Base-by-base conservation (phyloP, 2,113 vertebrate species). In the Nanorana parkeri region DNA sequence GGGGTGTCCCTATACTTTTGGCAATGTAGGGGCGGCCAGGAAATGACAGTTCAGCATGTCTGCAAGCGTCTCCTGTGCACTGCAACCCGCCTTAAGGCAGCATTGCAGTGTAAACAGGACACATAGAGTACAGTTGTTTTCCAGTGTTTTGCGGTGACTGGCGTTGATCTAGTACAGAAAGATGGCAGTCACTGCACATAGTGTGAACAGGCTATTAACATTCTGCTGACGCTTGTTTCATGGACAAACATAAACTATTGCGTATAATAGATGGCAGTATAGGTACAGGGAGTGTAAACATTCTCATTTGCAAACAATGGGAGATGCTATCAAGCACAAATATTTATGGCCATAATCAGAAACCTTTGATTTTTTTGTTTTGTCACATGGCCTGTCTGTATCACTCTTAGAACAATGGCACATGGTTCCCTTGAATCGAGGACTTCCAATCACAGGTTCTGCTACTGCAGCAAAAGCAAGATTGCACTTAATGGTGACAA, bases 331-430 rank as follows among this genome's bases (percentile, higher is more conserved):
- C 65, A 23, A 55, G 26, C 23, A 51, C 66, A 81, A 81, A 81
- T 56, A 81, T 74, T 47, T 74, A 81, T 81, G 65, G 66, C 23
- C 7, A 66, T 56, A 74, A 74, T 74, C 69, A 81, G 79, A n/a
- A 74, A 23, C 26, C 78, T 72, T 66, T 81, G 79, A 66, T 74
- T 81, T 74, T 81, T 26, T 81, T 21, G 28, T 32, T 63, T 74
- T 13, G n/a, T 56, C 61, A 66, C 24, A 32, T 69, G 60, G 68
- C n/a, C 64, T 81, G 51, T 74, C 73, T 81, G 72, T 65, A 72
- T 63, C 61, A 73, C 29, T 26, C n/a, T 41, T 17, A 8, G 3
- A 15, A 56, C 68, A 79, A 69, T 69, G 21, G 61, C 21, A 64
- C n/a, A 52, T 32, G 28, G 24, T 32, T 54, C 24, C 71, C 15